A percentile compares a stretch with the other conserved stretches of the same genome.
Evolutionary conservation across 2,797 vertebrate species (phyloP).

Genomic region (Buceros bicornis): DNA sequence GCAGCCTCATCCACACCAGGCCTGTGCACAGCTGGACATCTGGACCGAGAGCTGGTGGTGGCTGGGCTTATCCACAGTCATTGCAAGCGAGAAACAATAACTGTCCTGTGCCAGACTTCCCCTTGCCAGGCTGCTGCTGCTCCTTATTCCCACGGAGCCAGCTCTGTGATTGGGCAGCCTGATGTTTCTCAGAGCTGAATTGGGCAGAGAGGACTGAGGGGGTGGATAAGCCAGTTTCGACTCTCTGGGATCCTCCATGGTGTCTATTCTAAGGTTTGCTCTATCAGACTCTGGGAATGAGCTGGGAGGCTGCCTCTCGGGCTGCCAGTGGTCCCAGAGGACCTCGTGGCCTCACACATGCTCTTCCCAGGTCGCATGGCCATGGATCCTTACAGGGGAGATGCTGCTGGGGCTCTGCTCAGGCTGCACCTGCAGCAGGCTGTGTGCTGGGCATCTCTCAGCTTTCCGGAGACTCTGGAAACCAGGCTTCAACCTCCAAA

Average conservation of each 20-base stretch:
- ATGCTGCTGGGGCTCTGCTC: not conserved
- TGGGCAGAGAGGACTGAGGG: not conserved
- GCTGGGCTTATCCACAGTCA: not conserved
- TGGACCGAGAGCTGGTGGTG: not conserved
- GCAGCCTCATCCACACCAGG: fast-evolving
- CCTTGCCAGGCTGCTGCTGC: not conserved
- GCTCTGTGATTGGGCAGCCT: not conserved
- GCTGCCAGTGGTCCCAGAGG: not conserved
- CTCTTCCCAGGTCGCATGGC: not conserved
- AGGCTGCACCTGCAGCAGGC: not conserved
- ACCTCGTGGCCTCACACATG: not conserved
- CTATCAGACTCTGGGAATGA: constrained; percentile 55
- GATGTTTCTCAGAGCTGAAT: not conserved
- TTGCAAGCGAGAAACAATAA: not conserved
- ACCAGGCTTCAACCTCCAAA: not conserved
- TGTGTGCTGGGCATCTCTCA: not conserved
- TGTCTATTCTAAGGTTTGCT: constrained; percentile 63
- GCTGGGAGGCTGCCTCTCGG: not conserved
- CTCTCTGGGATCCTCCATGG: not conserved
- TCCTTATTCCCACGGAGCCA: constrained; percentile 14
- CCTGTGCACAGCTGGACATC: not conserved
- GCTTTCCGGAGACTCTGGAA: not conserved
- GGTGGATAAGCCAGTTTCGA: not conserved
- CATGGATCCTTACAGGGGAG: not conserved
- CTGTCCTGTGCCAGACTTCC: not conserved